Percentiles rank a stretch among this genome's conserved stretches.
Conservation (phyloP, 2,888 invertebrate genomes). For the Sinotaia quadrata region DNA sequence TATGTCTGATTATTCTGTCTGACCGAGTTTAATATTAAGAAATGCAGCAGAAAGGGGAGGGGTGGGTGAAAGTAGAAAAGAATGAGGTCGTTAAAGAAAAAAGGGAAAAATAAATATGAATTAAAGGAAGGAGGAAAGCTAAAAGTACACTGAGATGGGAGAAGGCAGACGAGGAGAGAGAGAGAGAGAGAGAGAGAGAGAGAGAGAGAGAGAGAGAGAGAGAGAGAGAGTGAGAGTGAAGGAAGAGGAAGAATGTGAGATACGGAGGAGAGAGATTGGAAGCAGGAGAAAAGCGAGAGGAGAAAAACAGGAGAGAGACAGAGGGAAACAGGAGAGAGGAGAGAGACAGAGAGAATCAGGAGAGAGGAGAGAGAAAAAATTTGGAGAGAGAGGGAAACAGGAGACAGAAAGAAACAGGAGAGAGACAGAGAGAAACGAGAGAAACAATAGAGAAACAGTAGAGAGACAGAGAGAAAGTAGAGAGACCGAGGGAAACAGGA, state of each 20-base stretch:
- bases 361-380: neutral
- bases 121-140: neutral
- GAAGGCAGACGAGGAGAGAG: neutral
- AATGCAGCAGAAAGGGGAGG: neutral
- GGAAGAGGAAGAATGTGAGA: conserved; percentile 3
- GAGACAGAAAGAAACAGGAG: too few species aligned
- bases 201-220: neutral
- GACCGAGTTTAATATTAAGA: neutral
- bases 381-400: neutral
- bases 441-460: neutral
- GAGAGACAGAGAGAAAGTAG: neutral
- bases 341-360: neutral
- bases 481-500: neutral
- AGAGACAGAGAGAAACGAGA: neutral
- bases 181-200: conserved; percentile 4
- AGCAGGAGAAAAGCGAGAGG: neutral
- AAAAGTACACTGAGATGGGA: neutral
- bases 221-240: conserved; percentile 1
- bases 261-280: neutral
- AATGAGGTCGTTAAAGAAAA: too few species aligned
- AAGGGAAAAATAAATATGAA: too few species aligned
- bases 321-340: neutral
- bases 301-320: neutral
- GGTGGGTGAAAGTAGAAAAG: neutral
- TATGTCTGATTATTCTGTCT: too few species aligned